phyloP scores from a whole-genome alignment of 2,113 vertebrate species.

The Psettodes erumei region DNA sequence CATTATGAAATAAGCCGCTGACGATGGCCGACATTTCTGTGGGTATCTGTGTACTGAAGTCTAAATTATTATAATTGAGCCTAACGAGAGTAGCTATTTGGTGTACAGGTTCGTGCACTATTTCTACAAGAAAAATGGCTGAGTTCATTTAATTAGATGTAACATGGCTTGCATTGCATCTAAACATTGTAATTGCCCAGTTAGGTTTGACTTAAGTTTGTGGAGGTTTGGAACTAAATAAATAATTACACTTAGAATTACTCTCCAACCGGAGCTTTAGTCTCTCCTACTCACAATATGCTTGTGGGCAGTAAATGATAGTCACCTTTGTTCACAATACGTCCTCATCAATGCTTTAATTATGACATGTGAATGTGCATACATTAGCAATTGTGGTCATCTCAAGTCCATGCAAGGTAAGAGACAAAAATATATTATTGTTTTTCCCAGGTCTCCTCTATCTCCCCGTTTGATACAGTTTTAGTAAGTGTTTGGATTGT shows the following conservation, averaged over 20 bases:
- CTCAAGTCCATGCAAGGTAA: slow-evolving; percentile 29
- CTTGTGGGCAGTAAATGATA: neutral
- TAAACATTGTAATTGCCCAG: slow-evolving; percentile 46
- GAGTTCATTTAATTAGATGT: slow-evolving; percentile 37
- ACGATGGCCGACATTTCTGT: neutral
- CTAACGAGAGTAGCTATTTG: neutral
- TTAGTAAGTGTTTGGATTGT: slow-evolving; percentile 74
- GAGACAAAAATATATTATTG: slow-evolving; percentile 48
- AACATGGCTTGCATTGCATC: slow-evolving; percentile 29
- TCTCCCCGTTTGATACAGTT: slow-evolving; percentile 72
- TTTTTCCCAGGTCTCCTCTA: slow-evolving; percentile 33
- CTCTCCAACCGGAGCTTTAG: slow-evolving; percentile 1
- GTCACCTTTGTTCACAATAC: neutral
- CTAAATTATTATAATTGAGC: slow-evolving; percentile 27
- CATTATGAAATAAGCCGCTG: neutral
- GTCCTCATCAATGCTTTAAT: neutral
- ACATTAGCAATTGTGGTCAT: slow-evolving; percentile 15
- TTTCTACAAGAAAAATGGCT: slow-evolving; percentile 21
- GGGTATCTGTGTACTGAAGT: neutral
- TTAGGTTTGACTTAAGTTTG: slow-evolving; percentile 50
- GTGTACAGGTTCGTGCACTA: neutral
- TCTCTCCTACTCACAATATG: slow-evolving; percentile 9
- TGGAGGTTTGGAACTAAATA: slow-evolving; percentile 27
- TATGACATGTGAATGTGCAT: neutral
- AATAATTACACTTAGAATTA: slow-evolving; percentile 36